Evolutionary conservation across 2,888 invertebrate species (phyloP).

Genomic region (Drosophila acutilabella): DNA sequence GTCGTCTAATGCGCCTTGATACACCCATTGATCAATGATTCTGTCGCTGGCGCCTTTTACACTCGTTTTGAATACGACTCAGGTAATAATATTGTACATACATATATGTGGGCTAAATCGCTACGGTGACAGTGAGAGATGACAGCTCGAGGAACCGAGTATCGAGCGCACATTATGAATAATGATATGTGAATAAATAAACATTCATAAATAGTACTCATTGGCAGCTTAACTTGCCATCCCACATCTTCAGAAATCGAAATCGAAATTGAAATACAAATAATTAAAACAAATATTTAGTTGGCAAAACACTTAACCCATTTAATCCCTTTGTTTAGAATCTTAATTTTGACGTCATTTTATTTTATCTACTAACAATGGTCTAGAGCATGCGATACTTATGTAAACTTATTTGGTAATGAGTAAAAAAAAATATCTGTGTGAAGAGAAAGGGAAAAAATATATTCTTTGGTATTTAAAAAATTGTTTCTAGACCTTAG

Average conservation of each 20-base stretch:
- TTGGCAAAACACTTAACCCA: neutral
- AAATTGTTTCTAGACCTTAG: too few relatives aligned
- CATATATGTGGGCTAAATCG: conserved; percentile 20
- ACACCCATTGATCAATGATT: conserved; percentile 59
- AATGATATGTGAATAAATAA: conserved; percentile 35
- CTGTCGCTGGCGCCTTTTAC: conserved; percentile 36
- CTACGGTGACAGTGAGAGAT: conserved; percentile 52
- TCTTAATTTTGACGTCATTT: too few relatives aligned
- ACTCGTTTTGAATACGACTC: conserved; percentile 32
- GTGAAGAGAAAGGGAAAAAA: too few relatives aligned
- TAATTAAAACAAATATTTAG: neutral
- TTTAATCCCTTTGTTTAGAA: too few relatives aligned
- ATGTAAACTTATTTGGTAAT: too few relatives aligned
- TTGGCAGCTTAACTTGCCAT: conserved; percentile 15
- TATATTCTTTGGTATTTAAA: too few relatives aligned
- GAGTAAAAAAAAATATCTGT: too few relatives aligned
- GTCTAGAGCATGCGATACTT: too few relatives aligned
- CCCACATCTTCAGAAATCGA: conserved; percentile 3
- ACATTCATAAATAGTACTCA: conserved; percentile 25
- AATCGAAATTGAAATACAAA: neutral
- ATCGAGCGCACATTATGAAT: conserved; percentile 9
- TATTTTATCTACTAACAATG: too few relatives aligned
- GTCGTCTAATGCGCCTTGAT: conserved; percentile 48
- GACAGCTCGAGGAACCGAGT: conserved; percentile 17
- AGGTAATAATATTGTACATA: neutral